Percentiles rank a stretch among this genome's conserved stretches.
phyloP scores from a whole-genome alignment of 2,888 invertebrate species.

The Thereva nobilitata region DNA sequence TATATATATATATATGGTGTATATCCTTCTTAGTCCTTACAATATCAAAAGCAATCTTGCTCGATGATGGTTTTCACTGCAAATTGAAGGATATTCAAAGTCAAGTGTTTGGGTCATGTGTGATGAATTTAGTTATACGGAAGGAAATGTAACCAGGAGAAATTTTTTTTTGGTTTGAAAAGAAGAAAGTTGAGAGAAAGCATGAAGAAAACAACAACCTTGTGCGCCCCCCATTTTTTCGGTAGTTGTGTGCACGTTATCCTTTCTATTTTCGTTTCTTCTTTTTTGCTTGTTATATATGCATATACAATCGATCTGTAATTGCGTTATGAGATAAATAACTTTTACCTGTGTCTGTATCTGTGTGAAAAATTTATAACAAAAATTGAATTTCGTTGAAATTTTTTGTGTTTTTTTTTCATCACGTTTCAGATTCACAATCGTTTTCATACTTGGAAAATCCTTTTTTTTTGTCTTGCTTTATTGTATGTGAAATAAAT shows the following conservation, averaged over 20 bases:
- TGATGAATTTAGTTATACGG: slow-evolving; percentile 1
- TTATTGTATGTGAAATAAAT: too few species aligned
- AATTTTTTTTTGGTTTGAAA: slow-evolving; percentile 1
- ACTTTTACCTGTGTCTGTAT: slow-evolving; percentile 12
- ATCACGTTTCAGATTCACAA: not conserved
- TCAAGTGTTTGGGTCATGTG: slow-evolving; percentile 20
- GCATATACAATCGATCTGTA: slow-evolving; percentile 9
- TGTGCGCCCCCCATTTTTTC: not conserved
- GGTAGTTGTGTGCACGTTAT: too few species aligned
- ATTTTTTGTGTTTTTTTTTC: slow-evolving; percentile 11
- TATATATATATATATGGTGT: slow-evolving; percentile 13
- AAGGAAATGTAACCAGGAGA: not conserved
- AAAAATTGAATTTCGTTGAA: slow-evolving; percentile 4
- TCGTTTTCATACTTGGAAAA: not conserved
- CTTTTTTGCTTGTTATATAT: too few species aligned
- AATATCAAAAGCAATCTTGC: slow-evolving; percentile 27
- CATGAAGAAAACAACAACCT: not conserved
- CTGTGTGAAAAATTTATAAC: slow-evolving; percentile 7
- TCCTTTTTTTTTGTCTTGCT: not conserved
- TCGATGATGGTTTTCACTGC: slow-evolving; percentile 32
- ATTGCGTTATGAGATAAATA: slow-evolving; percentile 23
- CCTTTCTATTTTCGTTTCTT: too few species aligned
- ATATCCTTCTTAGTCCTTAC: slow-evolving; percentile 25
- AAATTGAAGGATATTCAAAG: slow-evolving; percentile 31
- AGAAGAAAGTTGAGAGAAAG: too few species aligned